Conservation (phyloP, 2,797 vertebrate species). For the Syngnathus rostellatus region DNA sequence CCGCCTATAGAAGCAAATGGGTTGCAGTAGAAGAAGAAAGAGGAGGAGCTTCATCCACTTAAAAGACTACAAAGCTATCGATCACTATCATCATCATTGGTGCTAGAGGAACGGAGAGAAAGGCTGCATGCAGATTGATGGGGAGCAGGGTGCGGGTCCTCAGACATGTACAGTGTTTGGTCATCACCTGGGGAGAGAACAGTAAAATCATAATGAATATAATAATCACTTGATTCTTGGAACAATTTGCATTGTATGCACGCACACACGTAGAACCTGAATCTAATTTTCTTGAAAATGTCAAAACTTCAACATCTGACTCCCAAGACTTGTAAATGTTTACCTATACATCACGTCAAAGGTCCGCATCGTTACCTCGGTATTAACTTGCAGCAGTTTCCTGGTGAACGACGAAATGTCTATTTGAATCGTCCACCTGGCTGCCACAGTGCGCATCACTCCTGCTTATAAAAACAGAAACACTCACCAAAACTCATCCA, state of each 20-base stretch:
- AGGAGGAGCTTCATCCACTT: slow-evolving; percentile 39
- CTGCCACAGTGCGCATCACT: slow-evolving; percentile 82
- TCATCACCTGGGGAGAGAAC: slow-evolving; percentile 45
- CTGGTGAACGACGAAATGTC: slow-evolving; percentile 80
- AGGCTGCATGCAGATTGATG: slow-evolving; percentile 64
- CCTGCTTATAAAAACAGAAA: slow-evolving; percentile 52
- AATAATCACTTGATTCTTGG: neutral
- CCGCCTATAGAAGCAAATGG: slow-evolving; percentile 30
- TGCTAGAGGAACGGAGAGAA: slow-evolving; percentile 28
- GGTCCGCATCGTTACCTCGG: slow-evolving; percentile 35
- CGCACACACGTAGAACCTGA: too few species aligned
- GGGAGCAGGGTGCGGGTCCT: slow-evolving; percentile 18
- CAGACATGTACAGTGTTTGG: slow-evolving; percentile 56
- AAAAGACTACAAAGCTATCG: slow-evolving; percentile 49
- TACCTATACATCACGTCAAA: neutral
- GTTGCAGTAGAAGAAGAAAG: slow-evolving; percentile 21
- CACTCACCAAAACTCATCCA: neutral
- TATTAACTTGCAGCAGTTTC: slow-evolving; percentile 87
- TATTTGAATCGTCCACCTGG: slow-evolving; percentile 80
- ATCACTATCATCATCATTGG: slow-evolving; percentile 38
- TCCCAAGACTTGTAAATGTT: too few species aligned
- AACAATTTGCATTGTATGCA: neutral
- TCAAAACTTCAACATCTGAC: too few species aligned
- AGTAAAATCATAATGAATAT: neutral
- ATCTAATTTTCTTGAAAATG: too few species aligned